phyloP scores from a whole-genome alignment of 1,140 invertebrate species.

The Aricia agestis region DNA sequence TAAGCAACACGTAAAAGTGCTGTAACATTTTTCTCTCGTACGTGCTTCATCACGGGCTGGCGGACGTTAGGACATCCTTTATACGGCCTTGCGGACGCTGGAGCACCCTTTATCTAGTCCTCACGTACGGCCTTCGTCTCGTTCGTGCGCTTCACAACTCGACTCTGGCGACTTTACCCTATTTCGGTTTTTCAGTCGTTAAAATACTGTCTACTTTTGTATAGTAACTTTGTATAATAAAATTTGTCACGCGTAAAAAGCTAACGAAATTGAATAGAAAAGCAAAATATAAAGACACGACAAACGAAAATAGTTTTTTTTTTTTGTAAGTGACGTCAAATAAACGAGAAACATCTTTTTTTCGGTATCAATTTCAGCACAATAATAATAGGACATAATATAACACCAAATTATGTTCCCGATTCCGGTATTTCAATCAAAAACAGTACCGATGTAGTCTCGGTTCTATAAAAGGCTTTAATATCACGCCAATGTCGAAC shows the following conservation, averaged over 20 bases:
- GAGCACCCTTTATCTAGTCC: conserved; percentile 4
- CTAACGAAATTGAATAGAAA: neutral
- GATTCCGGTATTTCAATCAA: too few relatives aligned
- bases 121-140: conserved; percentile 4
- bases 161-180: too few relatives aligned
- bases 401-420: too few relatives aligned
- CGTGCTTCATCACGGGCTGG: neutral
- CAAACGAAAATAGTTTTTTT: neutral
- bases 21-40: conserved; percentile 9
- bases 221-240: neutral
- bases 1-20: neutral
- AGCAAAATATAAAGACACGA: neutral
- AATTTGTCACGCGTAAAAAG: neutral
- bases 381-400: too few relatives aligned
- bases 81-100: neutral
- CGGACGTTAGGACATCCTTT: neutral
- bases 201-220: neutral
- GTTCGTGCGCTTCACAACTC: too few relatives aligned
- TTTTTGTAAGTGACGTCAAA: too few relatives aligned
- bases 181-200: too few relatives aligned
- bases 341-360: too few relatives aligned
- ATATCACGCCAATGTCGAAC: too few relatives aligned
- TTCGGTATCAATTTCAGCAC: too few relatives aligned
- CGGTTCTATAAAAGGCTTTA: too few relatives aligned
- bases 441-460: too few relatives aligned